Percentiles rank a stretch among this genome's conserved stretches.
phyloP scores from a whole-genome alignment of 2,888 invertebrate genomes.

The Stratiomys singularior region DNA sequence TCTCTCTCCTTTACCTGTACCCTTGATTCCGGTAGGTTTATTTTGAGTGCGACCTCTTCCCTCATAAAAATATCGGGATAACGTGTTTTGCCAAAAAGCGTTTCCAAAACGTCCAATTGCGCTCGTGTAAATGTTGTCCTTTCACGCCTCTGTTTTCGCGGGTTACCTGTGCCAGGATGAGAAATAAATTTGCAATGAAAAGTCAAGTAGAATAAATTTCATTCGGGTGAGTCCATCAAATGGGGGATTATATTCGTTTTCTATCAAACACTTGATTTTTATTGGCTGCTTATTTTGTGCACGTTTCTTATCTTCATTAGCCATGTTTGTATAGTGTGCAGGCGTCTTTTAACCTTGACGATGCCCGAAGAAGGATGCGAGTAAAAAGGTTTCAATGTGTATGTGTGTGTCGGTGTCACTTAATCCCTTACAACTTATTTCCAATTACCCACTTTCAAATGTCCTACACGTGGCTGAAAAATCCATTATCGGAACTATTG shows the following conservation, averaged over 20 bases:
- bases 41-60: conserved; percentile 96
- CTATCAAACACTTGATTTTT: conserved; percentile 26
- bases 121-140: conserved; percentile 95
- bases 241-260: conserved; percentile 12
- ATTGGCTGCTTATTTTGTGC: conserved; percentile 44
- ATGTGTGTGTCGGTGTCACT: background rate
- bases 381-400: too few species aligned
- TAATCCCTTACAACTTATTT: conserved; percentile 21
- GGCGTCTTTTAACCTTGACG: conserved; percentile 11
- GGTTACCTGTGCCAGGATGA: conserved; percentile 65
- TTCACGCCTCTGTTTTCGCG: conserved; percentile 91
- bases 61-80: conserved; percentile 99
- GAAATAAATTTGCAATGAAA: background rate
- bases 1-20: conserved; percentile 80
- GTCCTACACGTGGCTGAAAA: conserved; percentile 32
- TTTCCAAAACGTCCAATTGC: conserved; percentile 91
- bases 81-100: conserved; percentile 89
- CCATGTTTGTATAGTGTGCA: conserved; percentile 1
- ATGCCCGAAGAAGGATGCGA: background rate
- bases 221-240: background rate
- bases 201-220: background rate
- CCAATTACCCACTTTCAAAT: conserved; percentile 17
- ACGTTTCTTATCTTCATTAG: conserved; percentile 45
- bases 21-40: conserved; percentile 94
- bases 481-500: conserved; percentile 10